Evolutionary conservation across 2,888 invertebrate genomes (phyloP).

Genomic region (Prenolepis imparis): DNA sequence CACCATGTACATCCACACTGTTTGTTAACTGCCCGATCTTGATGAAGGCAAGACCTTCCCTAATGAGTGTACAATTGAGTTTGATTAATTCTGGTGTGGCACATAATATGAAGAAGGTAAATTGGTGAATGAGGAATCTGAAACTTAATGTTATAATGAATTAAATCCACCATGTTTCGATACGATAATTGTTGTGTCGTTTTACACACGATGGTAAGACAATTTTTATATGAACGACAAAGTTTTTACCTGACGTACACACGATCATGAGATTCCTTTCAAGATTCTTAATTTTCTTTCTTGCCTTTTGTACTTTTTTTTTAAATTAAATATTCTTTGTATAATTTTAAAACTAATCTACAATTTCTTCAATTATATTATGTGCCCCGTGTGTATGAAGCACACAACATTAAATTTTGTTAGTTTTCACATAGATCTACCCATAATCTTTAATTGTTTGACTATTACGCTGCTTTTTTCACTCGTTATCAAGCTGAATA

Average conservation of each 20-base stretch:
- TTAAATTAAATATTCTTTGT: not conserved
- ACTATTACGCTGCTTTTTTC: not conserved
- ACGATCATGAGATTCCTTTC: not conserved
- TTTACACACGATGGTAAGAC: not conserved
- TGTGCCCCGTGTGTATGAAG: not conserved
- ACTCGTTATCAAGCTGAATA: not conserved
- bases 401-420: not conserved
- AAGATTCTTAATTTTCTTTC: not conserved
- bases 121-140: not conserved
- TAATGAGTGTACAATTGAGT: constrained; percentile 23
- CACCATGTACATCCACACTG: not conserved
- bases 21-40: constrained; percentile 14
- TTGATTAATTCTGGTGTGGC: constrained; percentile 19
- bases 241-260: not conserved
- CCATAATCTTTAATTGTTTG: not conserved
- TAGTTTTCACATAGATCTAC: not conserved
- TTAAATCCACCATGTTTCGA: not conserved
- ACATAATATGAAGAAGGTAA: constrained; percentile 7
- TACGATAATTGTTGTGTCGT: not conserved
- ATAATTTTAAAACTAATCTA: not conserved
- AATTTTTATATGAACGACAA: not conserved
- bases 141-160: not conserved
- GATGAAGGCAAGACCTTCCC: not conserved
- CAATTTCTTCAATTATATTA: not conserved
- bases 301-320: not conserved